Evolutionary conservation across 2,888 invertebrate genomes (phyloP).

Genomic region (Hypercompe scribonia): DNA sequence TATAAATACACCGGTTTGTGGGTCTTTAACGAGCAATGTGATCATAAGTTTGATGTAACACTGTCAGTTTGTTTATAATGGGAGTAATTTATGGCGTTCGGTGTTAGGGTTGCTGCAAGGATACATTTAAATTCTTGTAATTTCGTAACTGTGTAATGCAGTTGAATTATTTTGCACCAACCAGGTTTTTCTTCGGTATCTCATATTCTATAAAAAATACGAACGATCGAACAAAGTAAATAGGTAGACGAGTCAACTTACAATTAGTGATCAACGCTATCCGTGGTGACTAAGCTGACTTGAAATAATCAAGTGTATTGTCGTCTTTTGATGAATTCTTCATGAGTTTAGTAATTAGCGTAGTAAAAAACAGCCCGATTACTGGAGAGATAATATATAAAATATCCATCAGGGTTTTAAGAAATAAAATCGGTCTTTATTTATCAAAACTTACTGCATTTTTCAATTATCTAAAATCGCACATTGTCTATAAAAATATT

Average conservation of each 20-base stretch:
- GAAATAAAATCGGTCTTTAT: background rate
- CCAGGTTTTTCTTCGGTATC: background rate
- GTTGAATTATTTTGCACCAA: background rate
- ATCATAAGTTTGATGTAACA: slow-evolving; percentile 27
- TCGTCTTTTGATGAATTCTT: too few species aligned
- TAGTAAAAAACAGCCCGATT: background rate
- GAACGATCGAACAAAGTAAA: too few species aligned
- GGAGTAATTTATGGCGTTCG: slow-evolving; percentile 10
- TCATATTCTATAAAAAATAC: too few species aligned
- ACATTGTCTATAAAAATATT: background rate
- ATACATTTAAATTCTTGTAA: background rate
- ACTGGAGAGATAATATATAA: background rate
- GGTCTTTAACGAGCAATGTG: slow-evolving; percentile 40
- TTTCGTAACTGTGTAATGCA: background rate
- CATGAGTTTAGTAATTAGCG: too few species aligned
- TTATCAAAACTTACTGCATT: background rate
- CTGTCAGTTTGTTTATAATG: slow-evolving; percentile 15
- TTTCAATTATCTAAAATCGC: background rate
- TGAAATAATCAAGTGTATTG: too few species aligned
- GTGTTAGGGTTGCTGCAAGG: background rate
- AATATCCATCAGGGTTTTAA: background rate
- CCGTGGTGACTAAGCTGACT: too few species aligned
- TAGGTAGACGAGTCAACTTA: too few species aligned
- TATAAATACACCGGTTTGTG: slow-evolving; percentile 24
- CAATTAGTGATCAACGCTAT: too few species aligned